A percentile compares a stretch with the other conserved stretches of the same genome.
Evolutionary conservation across 1,140 invertebrate species (phyloP).

Genomic region (Dufourea novaeangliae): DNA sequence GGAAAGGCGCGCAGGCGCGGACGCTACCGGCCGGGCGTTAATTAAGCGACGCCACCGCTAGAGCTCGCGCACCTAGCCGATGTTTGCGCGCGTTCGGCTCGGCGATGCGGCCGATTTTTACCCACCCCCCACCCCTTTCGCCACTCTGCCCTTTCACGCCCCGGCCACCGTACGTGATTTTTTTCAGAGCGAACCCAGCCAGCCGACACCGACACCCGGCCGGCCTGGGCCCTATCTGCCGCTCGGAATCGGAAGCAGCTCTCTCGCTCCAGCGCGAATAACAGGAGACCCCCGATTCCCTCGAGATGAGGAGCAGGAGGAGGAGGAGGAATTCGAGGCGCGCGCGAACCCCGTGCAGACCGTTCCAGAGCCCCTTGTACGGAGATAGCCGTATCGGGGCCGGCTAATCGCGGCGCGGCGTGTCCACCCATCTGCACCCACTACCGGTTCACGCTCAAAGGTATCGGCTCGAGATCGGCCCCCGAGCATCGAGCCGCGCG

Average conservation of each 20-base stretch:
- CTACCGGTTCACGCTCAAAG: constrained; percentile 60
- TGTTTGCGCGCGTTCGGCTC: neutral
- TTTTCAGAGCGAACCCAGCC: constrained; percentile 11
- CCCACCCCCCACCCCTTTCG: too few relatives aligned
- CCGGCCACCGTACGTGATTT: constrained; percentile 21
- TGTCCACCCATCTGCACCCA: constrained; percentile 69
- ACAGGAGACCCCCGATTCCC: neutral
- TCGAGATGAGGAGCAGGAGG: neutral
- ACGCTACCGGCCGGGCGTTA: constrained; percentile 62
- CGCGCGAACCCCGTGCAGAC: constrained; percentile 49
- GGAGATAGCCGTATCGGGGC: constrained; percentile 67
- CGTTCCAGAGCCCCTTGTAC: constrained; percentile 62
- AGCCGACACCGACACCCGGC: neutral
- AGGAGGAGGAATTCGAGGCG: constrained; percentile 28
- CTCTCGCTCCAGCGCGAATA: constrained; percentile 25
- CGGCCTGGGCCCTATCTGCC: constrained; percentile 58
- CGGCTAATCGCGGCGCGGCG: constrained; percentile 62
- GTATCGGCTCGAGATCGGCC: constrained; percentile 37
- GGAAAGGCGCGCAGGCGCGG: constrained; percentile 65
- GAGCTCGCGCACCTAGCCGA: constrained; percentile 53
- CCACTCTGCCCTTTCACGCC: too few relatives aligned
- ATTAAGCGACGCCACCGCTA: constrained; percentile 73
- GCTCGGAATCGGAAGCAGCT: constrained; percentile 59
- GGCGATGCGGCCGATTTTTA: constrained; percentile 57
- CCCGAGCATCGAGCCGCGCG: constrained; percentile 20